Base-by-base conservation (phyloP, 2,797 vertebrate species). In the Chelonia mydas region DNA sequence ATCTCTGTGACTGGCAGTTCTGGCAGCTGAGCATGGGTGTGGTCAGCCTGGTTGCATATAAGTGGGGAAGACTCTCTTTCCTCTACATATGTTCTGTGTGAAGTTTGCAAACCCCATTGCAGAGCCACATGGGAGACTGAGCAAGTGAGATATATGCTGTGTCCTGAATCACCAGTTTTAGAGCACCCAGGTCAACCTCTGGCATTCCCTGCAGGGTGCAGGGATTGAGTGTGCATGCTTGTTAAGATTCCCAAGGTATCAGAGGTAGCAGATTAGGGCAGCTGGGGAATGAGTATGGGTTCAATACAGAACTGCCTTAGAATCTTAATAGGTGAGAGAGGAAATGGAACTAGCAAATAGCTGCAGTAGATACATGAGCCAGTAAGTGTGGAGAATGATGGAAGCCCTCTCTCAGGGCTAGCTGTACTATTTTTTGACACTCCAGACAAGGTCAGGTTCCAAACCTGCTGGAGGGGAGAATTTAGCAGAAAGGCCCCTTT, bases 121-220 rank as follows among this genome's bases (percentile, higher is more conserved):
- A 72, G 19, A 72, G 54, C 51, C 93, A 87, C 3, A 1, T 77
- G 92, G 91, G 77, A 94, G 61, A n/a, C 41, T 68, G 78, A 95
- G 65, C 89, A 93, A 84, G 77, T 91, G 89, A 61, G 45, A 91
- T 81, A 68, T 37, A 81, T 91, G 72, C 90, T 53, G 12, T 47
- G 77, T 95, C 21, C 68, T 74, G 19, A 45, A 74, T 45, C 37
- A 11, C 37, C 41, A 45, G 6, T 16, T 41, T 95, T 78, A 6
- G 51, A 91, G 90, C 50, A 93, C n/a, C 25, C 6, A 28, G 53
- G 28, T 61, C 85, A 11, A 72, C 51, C 83, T 93, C 81, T 54
- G 55, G 65, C 51, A 31, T 86, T 54, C 28, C 54, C n/a, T 87
- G 47, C n/a, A 90, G 19, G 41, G 15, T 1, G 2, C 25, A 33